Percentiles rank a stretch among this genome's conserved stretches.
phyloP scores from a whole-genome alignment of 2,888 invertebrate species.

The Thymelicus lineola region DNA sequence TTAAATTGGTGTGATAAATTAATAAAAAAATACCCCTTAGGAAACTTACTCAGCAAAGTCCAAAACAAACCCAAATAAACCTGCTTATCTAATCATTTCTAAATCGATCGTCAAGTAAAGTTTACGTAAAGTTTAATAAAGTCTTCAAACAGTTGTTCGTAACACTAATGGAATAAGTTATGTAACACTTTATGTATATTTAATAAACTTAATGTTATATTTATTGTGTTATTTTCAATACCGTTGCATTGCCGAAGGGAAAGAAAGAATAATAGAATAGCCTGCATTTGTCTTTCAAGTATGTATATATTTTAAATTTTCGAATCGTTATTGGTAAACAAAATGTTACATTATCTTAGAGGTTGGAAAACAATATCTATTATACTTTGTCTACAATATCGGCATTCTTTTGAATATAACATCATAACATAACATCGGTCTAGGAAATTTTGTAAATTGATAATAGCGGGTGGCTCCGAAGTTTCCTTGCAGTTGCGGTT shows the following conservation, averaged over 20 bases:
- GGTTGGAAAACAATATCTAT: too few species aligned
- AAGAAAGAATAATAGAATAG: too few species aligned
- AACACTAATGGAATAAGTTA: conserved; percentile 29
- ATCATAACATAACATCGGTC: neutral
- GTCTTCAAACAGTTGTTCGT: conserved; percentile 20
- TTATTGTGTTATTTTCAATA: too few species aligned
- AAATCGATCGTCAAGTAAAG: conserved; percentile 8
- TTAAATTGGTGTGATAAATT: too few species aligned
- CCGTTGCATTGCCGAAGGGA: too few species aligned
- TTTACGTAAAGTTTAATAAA: conserved; percentile 31
- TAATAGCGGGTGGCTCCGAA: conserved; percentile 63
- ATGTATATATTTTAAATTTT: too few species aligned
- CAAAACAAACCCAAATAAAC: too few species aligned
- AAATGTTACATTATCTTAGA: too few species aligned
- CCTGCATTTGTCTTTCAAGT: too few species aligned
- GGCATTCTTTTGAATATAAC: neutral
- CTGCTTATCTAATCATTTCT: neutral
- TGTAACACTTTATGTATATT: conserved; percentile 21
- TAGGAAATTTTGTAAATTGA: conserved; percentile 64
- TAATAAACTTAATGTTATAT: neutral
- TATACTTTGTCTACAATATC: neutral
- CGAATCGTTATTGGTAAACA: too few species aligned
- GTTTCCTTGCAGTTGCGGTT: conserved; percentile 58
- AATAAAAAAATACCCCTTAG: too few species aligned
- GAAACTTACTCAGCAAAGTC: too few species aligned